phyloP scores from a whole-genome alignment of 2,113 vertebrate genomes.

The Empidonax traillii region DNA sequence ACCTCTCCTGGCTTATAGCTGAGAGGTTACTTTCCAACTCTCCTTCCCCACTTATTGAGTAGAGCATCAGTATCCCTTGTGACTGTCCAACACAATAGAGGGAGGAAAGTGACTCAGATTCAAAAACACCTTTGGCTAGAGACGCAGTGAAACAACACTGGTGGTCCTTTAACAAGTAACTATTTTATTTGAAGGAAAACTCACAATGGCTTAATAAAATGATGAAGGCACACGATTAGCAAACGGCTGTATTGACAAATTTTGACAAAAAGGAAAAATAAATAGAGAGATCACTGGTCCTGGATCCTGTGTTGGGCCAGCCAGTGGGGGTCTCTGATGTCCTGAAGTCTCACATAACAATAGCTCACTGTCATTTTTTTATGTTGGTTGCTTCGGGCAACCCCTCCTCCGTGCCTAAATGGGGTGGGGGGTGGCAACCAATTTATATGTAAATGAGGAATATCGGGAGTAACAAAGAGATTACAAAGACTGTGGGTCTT shows the following conservation, averaged over 20 bases:
- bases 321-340: too few species aligned
- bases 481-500: neutral
- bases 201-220: neutral
- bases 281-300: neutral
- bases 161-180: neutral
- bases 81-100: neutral
- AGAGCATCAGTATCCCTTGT: neutral
- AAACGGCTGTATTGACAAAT: neutral
- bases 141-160: neutral
- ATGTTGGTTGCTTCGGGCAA: neutral
- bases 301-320: neutral
- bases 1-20: neutral
- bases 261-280: neutral
- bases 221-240: neutral
- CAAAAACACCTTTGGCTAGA: neutral
- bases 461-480: neutral
- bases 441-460: neutral
- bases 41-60: neutral
- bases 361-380: neutral
- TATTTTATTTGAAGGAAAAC: neutral
- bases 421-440: neutral
- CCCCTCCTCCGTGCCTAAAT: accelerated
- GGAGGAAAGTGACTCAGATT: neutral
- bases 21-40: neutral
- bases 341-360: neutral